Evolutionary conservation across 2,797 vertebrate genomes (phyloP).

Genomic region (Coendou prehensilis): DNA sequence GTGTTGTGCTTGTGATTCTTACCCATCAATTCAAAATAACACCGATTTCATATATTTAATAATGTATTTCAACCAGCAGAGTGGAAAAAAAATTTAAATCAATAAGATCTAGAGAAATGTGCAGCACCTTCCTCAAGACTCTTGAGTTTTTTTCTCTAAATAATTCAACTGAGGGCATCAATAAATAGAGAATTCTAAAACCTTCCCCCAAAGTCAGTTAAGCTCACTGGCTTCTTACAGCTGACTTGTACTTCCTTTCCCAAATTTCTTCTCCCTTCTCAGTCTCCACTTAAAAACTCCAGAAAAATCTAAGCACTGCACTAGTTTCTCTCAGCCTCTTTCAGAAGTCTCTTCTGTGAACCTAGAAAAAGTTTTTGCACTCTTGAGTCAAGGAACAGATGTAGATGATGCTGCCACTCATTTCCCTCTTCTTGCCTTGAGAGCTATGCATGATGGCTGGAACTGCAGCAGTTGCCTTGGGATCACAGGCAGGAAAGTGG

Average conservation of each 20-base stretch:
- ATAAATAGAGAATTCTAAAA: neutral
- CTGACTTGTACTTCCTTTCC: constrained; percentile 6
- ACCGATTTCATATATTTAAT: constrained; percentile 58
- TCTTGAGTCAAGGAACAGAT: constrained; percentile 50
- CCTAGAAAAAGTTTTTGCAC: constrained; percentile 47
- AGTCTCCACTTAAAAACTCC: constrained; percentile 47
- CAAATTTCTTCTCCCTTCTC: constrained; percentile 52
- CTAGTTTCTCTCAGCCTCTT: constrained; percentile 23
- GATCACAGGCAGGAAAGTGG: neutral
- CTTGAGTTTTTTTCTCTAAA: constrained; percentile 52
- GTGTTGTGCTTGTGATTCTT: constrained; percentile 4
- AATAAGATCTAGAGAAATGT: constrained; percentile 31
- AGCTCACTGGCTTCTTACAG: constrained; percentile 34
- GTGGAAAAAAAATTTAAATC: constrained; percentile 66
- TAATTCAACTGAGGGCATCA: constrained; percentile 52
- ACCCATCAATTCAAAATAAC: constrained; percentile 51
- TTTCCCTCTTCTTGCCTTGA: constrained; percentile 31
- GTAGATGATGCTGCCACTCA: neutral
- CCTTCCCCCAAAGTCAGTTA: constrained; percentile 22
- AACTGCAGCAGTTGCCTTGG: neutral
- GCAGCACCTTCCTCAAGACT: constrained; percentile 17
- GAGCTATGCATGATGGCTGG: neutral
- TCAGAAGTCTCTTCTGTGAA: constrained; percentile 34
- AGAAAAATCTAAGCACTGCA: constrained; percentile 25
- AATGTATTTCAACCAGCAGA: constrained; percentile 68